A percentile compares a stretch with the other conserved stretches of the same genome.
Conservation (phyloP, 2,888 invertebrate genomes). For the Eupsilia transversa region DNA sequence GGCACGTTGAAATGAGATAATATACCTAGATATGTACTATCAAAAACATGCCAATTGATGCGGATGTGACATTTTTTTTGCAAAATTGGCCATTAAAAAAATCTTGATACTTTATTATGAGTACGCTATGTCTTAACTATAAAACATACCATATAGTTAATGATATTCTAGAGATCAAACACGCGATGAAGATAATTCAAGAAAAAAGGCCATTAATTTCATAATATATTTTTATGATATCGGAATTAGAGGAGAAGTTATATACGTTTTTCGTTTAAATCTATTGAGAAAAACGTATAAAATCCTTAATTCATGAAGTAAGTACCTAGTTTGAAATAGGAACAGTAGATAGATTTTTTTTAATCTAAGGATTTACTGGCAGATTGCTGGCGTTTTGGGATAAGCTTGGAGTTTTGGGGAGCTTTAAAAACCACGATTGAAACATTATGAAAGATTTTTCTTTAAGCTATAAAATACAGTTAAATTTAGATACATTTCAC, state of each 20-base stretch:
- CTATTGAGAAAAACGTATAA: too few relatives aligned
- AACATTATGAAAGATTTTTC: background rate
- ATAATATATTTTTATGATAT: constrained; percentile 44
- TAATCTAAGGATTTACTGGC: background rate
- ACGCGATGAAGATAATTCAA: constrained; percentile 32
- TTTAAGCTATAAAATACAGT: background rate
- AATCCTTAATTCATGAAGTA: too few relatives aligned
- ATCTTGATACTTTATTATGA: background rate
- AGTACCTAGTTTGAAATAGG: background rate
- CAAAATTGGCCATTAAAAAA: background rate
- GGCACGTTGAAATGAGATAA: background rate
- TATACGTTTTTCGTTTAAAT: constrained; percentile 4
- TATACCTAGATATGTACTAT: background rate
- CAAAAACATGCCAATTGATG: background rate
- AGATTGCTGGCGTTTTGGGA: background rate
- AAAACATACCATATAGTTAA: constrained; percentile 34
- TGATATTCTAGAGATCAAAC: constrained; percentile 33
- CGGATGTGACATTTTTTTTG: too few relatives aligned
- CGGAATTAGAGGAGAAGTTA: constrained; percentile 16
- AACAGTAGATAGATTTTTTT: background rate
- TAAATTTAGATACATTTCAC: too few relatives aligned
- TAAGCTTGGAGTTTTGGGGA: background rate
- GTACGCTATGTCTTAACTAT: constrained; percentile 29
- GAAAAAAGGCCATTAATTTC: constrained; percentile 35
- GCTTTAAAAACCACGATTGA: background rate